Evolutionary conservation across 2,113 vertebrate species (phyloP), one percentile per base, ranked within the genome.

Genomic region (Megaleporinus macrocephalus): DNA sequence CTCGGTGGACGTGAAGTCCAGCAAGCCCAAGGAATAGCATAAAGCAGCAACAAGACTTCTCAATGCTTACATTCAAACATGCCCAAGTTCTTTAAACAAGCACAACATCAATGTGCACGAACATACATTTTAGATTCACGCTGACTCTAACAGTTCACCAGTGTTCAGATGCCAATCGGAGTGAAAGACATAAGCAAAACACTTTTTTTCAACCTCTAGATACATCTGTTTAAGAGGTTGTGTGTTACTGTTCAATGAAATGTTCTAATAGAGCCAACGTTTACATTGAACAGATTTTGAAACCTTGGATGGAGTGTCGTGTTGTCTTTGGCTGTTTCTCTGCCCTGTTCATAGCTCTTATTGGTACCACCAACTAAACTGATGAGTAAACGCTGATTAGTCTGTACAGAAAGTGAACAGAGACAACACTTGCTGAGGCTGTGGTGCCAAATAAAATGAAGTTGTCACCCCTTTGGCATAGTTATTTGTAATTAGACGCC

Each of bases 371-470:
- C 14, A 33, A 1, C 3, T 33, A 26, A 53, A 24, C 33, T 36
- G 9, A 9, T 44, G 66, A 10, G 33, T 71, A 71, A 55, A 29
- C 55, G 24, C 51, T 61, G 30, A 70, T 79, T 70, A 22, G 33
- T 78, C 62, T 66, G 63, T 69, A 36, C 22, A 24, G 20, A 79
- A 71, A 70, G 26, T n/a, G 65, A 79, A 70, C 36, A 44, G 66
- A 70, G 18, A 70, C 3, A 14, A 79, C 1, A 0, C 14, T 5
- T 29, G 22, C 11, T 59, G 15, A 5, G 26, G 20, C n/a, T 79
- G 76, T 55, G 73, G 33, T 62, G 76, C 20, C 47, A 70, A 68
- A 44, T 44, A 44, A 44, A 44, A 44, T 44, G 5, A 44, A 44
- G 41, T 44, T 44, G 41, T 44, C 41, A 44, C 41, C 41, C 41